phyloP scores from a whole-genome alignment of 2,888 invertebrate species.

The Muscina levida region DNA sequence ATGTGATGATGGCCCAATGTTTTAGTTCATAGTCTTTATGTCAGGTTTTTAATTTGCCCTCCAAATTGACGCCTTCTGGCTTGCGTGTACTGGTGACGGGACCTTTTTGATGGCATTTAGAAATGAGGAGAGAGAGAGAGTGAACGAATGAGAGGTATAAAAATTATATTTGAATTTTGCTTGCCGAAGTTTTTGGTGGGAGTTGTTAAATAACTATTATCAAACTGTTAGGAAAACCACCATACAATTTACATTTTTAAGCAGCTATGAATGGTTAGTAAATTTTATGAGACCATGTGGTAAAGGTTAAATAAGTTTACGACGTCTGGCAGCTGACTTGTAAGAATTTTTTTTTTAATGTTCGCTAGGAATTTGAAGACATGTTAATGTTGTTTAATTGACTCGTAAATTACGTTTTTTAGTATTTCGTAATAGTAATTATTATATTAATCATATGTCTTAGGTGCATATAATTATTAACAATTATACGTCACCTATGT shows the following conservation, averaged over 20 bases:
- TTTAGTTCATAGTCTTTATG: background rate
- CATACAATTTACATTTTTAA: conserved; percentile 20
- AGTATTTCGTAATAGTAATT: too few relatives aligned
- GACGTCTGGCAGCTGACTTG: too few relatives aligned
- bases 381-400: too few relatives aligned
- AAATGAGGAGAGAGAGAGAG: background rate
- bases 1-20: conserved; percentile 14
- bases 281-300: too few relatives aligned
- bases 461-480: background rate
- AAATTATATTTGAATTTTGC: conserved; percentile 6
- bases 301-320: too few relatives aligned
- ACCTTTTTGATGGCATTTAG: too few relatives aligned
- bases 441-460: background rate
- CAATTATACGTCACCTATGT: too few relatives aligned
- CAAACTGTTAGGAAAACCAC: background rate
- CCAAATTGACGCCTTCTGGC: background rate
- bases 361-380: too few relatives aligned
- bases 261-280: background rate
- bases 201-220: conserved; percentile 6
- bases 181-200: background rate
- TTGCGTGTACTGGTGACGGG: too few relatives aligned
- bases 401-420: too few relatives aligned
- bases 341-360: too few relatives aligned
- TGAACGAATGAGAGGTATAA: too few relatives aligned
- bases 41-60: background rate